Percentiles rank a stretch among this genome's conserved stretches.
Evolutionary conservation across 2,113 vertebrate species (phyloP).

Genomic region (Hippocampus zosterae): DNA sequence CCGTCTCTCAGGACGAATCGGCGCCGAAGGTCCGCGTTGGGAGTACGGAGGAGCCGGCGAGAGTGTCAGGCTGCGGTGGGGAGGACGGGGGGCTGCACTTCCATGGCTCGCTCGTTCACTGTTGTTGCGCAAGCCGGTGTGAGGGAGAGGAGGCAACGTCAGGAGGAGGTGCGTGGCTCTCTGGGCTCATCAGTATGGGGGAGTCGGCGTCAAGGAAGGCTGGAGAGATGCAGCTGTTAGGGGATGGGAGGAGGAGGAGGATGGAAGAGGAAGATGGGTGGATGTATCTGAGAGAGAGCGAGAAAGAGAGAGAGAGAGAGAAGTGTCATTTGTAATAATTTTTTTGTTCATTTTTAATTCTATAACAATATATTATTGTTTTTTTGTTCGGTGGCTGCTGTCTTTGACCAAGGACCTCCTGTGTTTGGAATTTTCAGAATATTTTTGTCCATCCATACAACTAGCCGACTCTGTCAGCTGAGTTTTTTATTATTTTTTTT

Average conservation of each 20-base stretch:
- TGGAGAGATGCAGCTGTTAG: slow-evolving; percentile 65
- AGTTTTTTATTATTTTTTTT: no score
- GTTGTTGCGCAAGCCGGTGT: slow-evolving; percentile 79
- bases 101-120: slow-evolving; percentile 65
- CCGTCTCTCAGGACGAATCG: neutral
- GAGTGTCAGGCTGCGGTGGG: neutral
- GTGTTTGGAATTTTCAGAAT: no score
- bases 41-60: slow-evolving; percentile 12
- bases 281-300: slow-evolving; percentile 4
- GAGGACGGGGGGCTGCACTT: slow-evolving; percentile 18
- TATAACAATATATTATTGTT: no score
- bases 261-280: slow-evolving; percentile 2
- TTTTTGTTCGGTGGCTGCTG: no score
- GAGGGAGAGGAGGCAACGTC: slow-evolving; percentile 59
- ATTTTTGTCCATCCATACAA: no score
- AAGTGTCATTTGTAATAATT: neutral
- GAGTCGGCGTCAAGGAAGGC: slow-evolving; percentile 64
- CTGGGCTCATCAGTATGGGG: slow-evolving; percentile 74
- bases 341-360: no score
- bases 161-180: slow-evolving; percentile 73
- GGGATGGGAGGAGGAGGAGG: slow-evolving; percentile 29
- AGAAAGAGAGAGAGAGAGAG: slow-evolving; percentile 7
- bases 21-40: neutral
- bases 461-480: no score
- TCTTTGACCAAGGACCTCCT: no score